Base-by-base conservation (phyloP, 2,797 vertebrate species). In the Notoglanidium macrostoma region DNA sequence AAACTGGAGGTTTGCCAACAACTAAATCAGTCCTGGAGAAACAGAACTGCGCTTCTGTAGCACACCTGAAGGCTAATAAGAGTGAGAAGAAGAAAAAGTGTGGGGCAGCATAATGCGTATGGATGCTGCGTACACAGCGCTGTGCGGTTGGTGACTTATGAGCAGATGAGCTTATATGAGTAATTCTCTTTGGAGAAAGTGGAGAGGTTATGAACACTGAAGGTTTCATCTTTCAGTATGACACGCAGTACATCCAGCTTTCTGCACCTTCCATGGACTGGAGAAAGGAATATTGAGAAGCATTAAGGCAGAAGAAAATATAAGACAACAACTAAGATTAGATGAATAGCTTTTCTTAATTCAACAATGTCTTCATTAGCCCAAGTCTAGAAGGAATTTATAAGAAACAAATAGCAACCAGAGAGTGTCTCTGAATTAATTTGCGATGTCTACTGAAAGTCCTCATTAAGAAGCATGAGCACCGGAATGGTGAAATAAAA, bases 171-270 rank as follows among this genome's bases (percentile, higher is more conserved):
- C 40, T 40, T 40, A 40, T 40, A 40, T 88, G 84, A 88, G 77
- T 88, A 88, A 88, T 86, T 81, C 77, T 82, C 32, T 85, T 88
- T 57, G 78, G 59, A 79, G 61, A 85, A 83, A 89, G 63, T 83
- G 84, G 68, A 77, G 40, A 46, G 76, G 76, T 89, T 29, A 88
- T 89, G 88, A 90, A 90, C 89, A 90, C 85, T 40, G 23, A 85
- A 81, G 44, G 51, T 76, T 83, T 84, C 68, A 76, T 67, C 49
- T 57, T 85, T 85, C 59, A 67, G 84, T 29, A 23, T 78, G 85
- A 83, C 54, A 76, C 19, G 49, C 32, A 77, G 17, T 76, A 32
- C 84, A 65, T 74, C 57, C 26, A 57, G 78, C 26, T 79, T 63
- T 74, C 55, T 73, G 77, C 46, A 65, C 21, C 26, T 72, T 59